Evolutionary conservation across 1,140 invertebrate genomes (phyloP), one percentile per base, ranked within the genome.

Genomic region (Cydia splendana): DNA sequence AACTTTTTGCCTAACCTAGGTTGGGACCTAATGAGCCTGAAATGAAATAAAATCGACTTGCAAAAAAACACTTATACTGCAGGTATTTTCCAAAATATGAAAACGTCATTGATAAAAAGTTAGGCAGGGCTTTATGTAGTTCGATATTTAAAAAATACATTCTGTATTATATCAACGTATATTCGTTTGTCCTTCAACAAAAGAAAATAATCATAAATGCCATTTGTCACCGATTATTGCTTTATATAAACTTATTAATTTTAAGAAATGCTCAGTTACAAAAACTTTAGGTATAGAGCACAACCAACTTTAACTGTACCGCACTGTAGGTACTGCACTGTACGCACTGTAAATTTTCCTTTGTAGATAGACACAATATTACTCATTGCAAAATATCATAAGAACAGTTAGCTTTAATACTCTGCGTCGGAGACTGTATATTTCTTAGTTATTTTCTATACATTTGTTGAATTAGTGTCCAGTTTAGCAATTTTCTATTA

Each of bases 401-500:
- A 62, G 67, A 71, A 71, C 67, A 71, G 30, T 42, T 71, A 71
- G 67, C 67, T 71, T 38, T 71, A 71, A 71, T 42, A 71, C 30
- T 42, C 30, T 71, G 67, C 67, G 67, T 71, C 67, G n/a, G 34
- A 71, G 67, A 71, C 65, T 67, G 65, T 67, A 67, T 67, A 62
- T 62, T 57, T 62, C 57, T 62, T 67, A 67, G 24, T 34, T 67
- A 67, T 71, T 71, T 71, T 71, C 34, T 71, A 71, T 34, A 71
- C 67, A 38, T 71, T 71, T 71, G 34, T 71, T 71, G 15, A 71
- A 38, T 71, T 71, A 38, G 67, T 71, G 13, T 38, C 67, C 30
- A 71, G 57, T 71, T 71, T 71, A 71, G n/a, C 34, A 5, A 45
- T 71, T 18, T 42, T 42, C 34, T 38, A 71, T 71, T 9, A 38